Conservation (phyloP, 2,797 vertebrate species). For the Sphenopsis melanotis region DNA sequence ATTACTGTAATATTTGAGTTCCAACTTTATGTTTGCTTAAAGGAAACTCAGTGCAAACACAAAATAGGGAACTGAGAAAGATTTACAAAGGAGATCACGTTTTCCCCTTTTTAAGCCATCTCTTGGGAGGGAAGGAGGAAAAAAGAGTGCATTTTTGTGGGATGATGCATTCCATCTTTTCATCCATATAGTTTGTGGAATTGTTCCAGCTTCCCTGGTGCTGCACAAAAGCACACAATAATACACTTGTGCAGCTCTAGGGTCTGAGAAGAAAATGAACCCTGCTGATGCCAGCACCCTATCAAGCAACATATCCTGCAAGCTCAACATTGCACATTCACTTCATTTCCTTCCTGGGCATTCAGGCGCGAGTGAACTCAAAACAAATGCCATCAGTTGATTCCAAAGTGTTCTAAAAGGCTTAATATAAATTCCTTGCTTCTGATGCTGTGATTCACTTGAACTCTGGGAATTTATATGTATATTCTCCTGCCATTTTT, state of each 20-base stretch:
- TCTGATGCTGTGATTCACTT: conserved; percentile 3
- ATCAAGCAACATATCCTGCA: conserved; percentile 43
- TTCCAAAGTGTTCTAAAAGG: conserved; percentile 23
- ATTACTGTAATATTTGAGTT: conserved; percentile 20
- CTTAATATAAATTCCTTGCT: conserved; percentile 27
- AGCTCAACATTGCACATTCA: conserved; percentile 49
- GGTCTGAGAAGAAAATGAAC: conserved; percentile 38
- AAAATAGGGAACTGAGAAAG: neutral
- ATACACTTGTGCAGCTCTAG: conserved; percentile 35
- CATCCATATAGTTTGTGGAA: conserved; percentile 49
- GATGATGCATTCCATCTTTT: conserved; percentile 60
- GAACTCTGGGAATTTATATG: conserved; percentile 1
- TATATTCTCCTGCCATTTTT: neutral
- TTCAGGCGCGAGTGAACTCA: conserved; percentile 12
- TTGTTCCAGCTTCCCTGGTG: conserved; percentile 41
- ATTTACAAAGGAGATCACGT: conserved; percentile 4
- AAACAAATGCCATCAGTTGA: conserved; percentile 40
- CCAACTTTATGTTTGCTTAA: neutral
- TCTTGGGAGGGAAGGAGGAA: neutral
- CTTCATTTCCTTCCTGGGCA: conserved; percentile 58
- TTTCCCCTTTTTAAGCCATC: neutral
- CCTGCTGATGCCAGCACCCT: conserved; percentile 44
- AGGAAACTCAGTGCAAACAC: neutral
- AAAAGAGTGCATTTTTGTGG: conserved; percentile 42
- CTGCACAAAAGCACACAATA: conserved; percentile 47